A percentile compares a stretch with the other conserved stretches of the same genome.
Conservation (phyloP, 2,113 vertebrate genomes). For the Mormyrus lacerda region DNA sequence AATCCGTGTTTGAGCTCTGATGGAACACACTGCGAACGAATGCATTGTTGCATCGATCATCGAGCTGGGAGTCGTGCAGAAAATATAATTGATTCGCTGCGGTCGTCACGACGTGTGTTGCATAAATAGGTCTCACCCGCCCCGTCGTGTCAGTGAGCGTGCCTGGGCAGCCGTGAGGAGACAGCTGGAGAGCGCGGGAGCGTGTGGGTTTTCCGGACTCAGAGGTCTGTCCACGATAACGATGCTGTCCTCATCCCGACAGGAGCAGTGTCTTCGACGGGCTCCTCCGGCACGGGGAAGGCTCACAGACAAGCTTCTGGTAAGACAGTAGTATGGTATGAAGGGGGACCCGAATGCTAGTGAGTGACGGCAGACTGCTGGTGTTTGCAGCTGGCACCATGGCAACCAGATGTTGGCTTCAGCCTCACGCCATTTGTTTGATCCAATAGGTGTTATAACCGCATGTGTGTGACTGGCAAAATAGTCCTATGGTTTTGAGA, state of each 20-base stretch:
- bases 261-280: constrained; percentile 1
- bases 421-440: neutral
- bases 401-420: neutral
- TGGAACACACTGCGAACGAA: neutral
- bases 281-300: neutral
- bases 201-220: neutral
- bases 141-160: neutral
- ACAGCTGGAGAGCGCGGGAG: neutral
- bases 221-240: neutral
- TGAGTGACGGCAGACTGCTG: neutral
- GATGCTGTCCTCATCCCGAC: neutral
- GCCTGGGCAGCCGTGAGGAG: neutral
- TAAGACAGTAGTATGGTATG: neutral
- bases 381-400: neutral
- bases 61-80: neutral
- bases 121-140: neutral
- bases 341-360: neutral
- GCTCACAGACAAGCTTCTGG: constrained; percentile 15
- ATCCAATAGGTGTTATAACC: neutral
- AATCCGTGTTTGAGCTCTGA: neutral
- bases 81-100: neutral
- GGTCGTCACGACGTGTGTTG: neutral
- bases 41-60: neutral
- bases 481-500: neutral
- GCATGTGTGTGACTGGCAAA: neutral